Percentiles rank a stretch among this genome's conserved stretches.
phyloP scores from a whole-genome alignment of 1,140 invertebrate genomes.

The Scaptomyza hsui region DNA sequence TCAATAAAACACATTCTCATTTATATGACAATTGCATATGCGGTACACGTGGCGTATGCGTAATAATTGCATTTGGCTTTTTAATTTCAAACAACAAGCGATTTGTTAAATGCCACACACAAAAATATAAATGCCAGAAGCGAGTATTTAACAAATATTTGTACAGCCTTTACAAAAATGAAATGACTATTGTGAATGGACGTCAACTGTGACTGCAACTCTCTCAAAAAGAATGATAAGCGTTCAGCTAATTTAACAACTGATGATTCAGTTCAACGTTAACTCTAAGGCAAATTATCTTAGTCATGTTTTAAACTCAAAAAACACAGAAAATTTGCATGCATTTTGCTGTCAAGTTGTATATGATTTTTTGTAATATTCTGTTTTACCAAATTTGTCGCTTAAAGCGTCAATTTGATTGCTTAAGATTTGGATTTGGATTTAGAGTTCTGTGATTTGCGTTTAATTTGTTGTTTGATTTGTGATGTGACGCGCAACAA shows the following conservation, averaged over 20 bases:
- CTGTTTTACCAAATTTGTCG: conserved; percentile 54
- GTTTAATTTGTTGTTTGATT: conserved; percentile 46
- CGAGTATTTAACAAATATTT: conserved; percentile 60
- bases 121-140: conserved; percentile 48
- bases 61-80: conserved; percentile 61
- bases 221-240: neutral
- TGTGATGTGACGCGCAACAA: conserved; percentile 28
- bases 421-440: conserved; percentile 41
- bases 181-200: conserved; percentile 3
- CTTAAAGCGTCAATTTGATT: conserved; percentile 38
- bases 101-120: conserved; percentile 60
- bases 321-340: conserved; percentile 71
- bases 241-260: neutral
- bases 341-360: conserved; percentile 40
- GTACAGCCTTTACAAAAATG: conserved; percentile 28
- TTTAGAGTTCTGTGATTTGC: conserved; percentile 26
- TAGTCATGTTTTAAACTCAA: conserved; percentile 29
- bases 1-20: conserved; percentile 34
- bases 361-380: conserved; percentile 5
- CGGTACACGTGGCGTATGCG: conserved; percentile 67
- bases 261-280: conserved; percentile 10
- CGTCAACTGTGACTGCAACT: neutral
- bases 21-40: conserved; percentile 32
- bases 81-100: conserved; percentile 39
- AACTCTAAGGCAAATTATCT: conserved; percentile 2